Percentiles rank a stretch among this genome's conserved stretches.
These are phyloP conservation scores for Prenolepis imparis DNA, from an alignment of 2,888 invertebrate species.

Conservation along the genomic window DNA sequence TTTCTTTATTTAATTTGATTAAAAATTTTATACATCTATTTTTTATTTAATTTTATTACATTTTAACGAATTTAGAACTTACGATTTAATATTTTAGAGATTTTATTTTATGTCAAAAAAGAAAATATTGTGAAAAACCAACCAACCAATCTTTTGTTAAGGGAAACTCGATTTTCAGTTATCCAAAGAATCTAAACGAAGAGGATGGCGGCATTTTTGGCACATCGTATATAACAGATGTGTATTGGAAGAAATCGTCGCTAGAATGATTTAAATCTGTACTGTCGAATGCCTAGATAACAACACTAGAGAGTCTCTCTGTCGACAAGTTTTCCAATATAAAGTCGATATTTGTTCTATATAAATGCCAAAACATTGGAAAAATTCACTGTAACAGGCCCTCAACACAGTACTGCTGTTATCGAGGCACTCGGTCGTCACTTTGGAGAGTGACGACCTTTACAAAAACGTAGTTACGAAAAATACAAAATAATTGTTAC, in stretches of 20 bases:
- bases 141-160: neutral
- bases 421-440: slow-evolving; percentile 49
- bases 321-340: slow-evolving; percentile 53
- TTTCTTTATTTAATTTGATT: slow-evolving; percentile 10
- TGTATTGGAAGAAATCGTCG: slow-evolving; percentile 49
- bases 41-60: neutral
- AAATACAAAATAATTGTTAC: slow-evolving; percentile 53
- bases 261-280: slow-evolving; percentile 53
- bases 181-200: slow-evolving; percentile 16
- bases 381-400: slow-evolving; percentile 53
- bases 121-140: neutral
- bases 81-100: neutral
- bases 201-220: slow-evolving; percentile 18
- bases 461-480: slow-evolving; percentile 40
- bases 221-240: slow-evolving; percentile 12
- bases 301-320: slow-evolving; percentile 44
- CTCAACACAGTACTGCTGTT: slow-evolving; percentile 36
- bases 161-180: slow-evolving; percentile 22
- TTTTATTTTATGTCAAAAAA: neutral
- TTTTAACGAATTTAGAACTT: neutral
- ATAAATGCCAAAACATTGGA: slow-evolving; percentile 55
- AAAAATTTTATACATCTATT: neutral
- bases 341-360: slow-evolving; percentile 55
- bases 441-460: slow-evolving; percentile 40
- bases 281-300: slow-evolving; percentile 54